Conservation (phyloP, 2,113 vertebrate genomes). For the Oophaga pumilio region DNA sequence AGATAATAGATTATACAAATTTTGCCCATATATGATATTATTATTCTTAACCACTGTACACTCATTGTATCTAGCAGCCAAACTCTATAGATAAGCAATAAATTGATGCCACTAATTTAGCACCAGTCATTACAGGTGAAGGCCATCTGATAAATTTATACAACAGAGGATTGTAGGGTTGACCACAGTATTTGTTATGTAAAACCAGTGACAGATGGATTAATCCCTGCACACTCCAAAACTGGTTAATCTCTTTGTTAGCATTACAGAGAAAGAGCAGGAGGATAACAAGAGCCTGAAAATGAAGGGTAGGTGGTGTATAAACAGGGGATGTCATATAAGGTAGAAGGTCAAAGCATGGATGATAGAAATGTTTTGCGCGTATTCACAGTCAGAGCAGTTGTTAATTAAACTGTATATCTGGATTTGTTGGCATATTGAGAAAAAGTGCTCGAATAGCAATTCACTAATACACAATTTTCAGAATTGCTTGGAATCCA, state of each 20-base stretch:
- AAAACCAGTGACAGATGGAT: constrained; percentile 24
- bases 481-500: not conserved
- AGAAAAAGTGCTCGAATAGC: not conserved
- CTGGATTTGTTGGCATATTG: not conserved
- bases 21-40: not conserved
- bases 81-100: not conserved
- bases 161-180: not conserved
- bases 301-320: not conserved
- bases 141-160: constrained; percentile 10
- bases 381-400: not conserved
- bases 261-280: constrained; percentile 1
- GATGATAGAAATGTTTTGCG: not conserved
- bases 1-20: not conserved
- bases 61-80: not conserved
- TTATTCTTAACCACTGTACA: not conserved
- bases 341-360: not conserved
- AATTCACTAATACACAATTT: not conserved
- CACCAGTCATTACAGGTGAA: not conserved
- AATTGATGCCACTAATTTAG: not conserved
- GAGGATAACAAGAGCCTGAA: constrained; percentile 6
- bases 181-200: constrained; percentile 29
- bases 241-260: constrained; percentile 18
- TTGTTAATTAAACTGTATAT: not conserved
- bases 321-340: not conserved
- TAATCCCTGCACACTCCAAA: constrained; percentile 22